Evolutionary conservation across 2,888 invertebrate species (phyloP).

Genomic region (Meloe dianella): DNA sequence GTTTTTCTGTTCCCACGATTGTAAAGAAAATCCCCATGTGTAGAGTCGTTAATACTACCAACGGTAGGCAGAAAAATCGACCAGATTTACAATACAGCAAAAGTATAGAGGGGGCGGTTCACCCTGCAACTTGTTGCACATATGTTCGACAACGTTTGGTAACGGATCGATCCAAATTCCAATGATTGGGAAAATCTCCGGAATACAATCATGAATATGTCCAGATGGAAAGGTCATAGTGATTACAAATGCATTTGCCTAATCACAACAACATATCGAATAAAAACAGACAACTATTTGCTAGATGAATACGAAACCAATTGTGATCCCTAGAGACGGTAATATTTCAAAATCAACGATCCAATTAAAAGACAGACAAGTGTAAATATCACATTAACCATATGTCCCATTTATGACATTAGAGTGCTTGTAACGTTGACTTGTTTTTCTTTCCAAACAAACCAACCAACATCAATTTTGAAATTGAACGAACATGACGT

Average conservation of each 20-base stretch:
- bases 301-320: conserved; percentile 29
- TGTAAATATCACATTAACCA: conserved; percentile 45
- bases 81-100: conserved; percentile 33
- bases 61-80: conserved; percentile 47
- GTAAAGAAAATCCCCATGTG: conserved; percentile 49
- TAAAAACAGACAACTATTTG: background rate
- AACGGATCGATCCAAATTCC: too few species aligned
- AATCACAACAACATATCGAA: background rate
- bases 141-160: conserved; percentile 4
- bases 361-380: conserved; percentile 33
- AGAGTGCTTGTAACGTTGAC: conserved; percentile 27
- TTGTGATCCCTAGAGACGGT: conserved; percentile 21
- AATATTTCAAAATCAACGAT: conserved; percentile 22
- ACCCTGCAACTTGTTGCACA: conserved; percentile 6
- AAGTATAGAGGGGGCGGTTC: background rate
- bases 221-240: background rate
- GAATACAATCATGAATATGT: background rate
- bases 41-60: conserved; percentile 36
- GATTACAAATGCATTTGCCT: background rate
- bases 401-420: conserved; percentile 40
- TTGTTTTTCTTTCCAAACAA: conserved; percentile 9
- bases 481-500: conserved; percentile 26
- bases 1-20: conserved; percentile 55
- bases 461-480: conserved; percentile 15
- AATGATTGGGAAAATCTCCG: too few species aligned